Conservation (phyloP, 2,113 vertebrate species). For the Eudyptes chrysolophus region DNA sequence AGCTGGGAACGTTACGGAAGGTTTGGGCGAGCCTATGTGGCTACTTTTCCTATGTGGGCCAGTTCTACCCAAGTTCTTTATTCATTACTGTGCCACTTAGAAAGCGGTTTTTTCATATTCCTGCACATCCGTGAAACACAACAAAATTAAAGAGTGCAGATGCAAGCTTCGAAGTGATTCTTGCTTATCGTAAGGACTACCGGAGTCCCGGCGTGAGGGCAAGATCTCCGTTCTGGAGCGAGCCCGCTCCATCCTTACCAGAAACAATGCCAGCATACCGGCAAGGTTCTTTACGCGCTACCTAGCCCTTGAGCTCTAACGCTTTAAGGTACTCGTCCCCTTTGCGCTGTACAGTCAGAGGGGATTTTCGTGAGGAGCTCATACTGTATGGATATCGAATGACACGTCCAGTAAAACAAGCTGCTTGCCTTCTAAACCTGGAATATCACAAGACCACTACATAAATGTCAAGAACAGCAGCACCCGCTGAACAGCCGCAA, state of each 20-base stretch:
- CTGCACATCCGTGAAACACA: not conserved
- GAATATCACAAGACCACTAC: not conserved
- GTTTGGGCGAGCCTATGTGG: accelerated
- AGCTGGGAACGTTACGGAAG: accelerated
- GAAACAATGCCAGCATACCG: accelerated
- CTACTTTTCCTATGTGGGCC: not conserved
- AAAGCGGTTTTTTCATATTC: not conserved
- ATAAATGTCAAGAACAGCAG: not conserved
- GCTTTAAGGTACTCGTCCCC: accelerated
- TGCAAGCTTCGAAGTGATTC: not conserved
- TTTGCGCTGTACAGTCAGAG: not conserved
- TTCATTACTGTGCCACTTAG: not conserved
- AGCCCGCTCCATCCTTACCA: not conserved
- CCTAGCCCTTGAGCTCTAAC: accelerated
- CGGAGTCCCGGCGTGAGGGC: accelerated
- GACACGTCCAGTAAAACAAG: not conserved
- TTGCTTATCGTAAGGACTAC: accelerated
- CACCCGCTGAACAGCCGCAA: not conserved
- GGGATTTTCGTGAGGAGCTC: not conserved
- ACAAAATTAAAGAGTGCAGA: not conserved
- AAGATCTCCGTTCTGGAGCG: not conserved
- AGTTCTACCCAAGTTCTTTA: not conserved
- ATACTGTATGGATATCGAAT: not conserved
- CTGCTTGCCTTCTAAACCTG: conserved; percentile 29
- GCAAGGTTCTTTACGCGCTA: accelerated